Conservation (phyloP, 2,113 vertebrate genomes). For the Elgaria multicarinata region DNA sequence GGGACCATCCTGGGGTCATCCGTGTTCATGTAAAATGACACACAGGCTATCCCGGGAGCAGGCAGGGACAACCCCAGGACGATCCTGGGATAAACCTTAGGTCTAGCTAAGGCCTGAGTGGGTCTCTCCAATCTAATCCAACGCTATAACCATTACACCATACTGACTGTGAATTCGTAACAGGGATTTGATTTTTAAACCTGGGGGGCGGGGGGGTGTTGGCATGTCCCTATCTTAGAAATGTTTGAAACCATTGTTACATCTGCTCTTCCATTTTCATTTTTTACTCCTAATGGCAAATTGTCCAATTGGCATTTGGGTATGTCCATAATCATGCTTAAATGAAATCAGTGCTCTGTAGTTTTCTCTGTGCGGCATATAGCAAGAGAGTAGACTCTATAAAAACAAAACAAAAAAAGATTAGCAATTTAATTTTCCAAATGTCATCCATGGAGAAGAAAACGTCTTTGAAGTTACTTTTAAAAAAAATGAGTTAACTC, state of each 20-base stretch:
- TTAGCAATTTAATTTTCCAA: neutral
- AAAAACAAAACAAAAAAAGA: constrained; percentile 15
- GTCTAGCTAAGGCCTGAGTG: no score
- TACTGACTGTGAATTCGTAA: neutral
- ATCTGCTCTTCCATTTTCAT: neutral
- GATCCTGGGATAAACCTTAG: no score
- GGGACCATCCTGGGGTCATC: no score
- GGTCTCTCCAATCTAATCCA: no score
- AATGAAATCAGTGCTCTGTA: constrained; percentile 5
- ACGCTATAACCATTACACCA: no score
- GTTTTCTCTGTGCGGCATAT: neutral
- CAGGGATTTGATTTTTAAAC: neutral
- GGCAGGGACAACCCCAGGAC: no score
- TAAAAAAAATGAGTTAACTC: constrained; percentile 8
- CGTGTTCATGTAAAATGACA: no score
- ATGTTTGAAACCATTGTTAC: neutral
- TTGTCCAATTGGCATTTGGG: neutral
- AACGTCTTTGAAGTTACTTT: constrained; percentile 9
- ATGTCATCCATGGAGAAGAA: constrained; percentile 29
- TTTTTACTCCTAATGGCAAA: neutral
- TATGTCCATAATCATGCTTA: neutral
- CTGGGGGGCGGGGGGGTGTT: no score
- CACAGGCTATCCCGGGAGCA: no score
- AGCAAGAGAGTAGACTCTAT: neutral
- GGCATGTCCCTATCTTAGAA: neutral